phyloP scores from a whole-genome alignment of 2,113 vertebrate species.

The Sander lucioperca region DNA sequence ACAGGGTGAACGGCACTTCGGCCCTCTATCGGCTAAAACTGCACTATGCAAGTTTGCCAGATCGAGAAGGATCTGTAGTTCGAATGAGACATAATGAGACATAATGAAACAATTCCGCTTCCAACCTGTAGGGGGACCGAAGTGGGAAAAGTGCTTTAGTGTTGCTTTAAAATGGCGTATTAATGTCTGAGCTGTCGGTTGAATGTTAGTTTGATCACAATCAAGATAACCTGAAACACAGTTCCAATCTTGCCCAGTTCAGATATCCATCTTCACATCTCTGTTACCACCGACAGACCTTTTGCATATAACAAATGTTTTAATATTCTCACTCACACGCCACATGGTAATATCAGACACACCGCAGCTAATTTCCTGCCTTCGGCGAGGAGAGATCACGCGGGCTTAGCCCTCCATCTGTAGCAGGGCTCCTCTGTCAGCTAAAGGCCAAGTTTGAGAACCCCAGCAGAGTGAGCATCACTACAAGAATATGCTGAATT shows the following conservation, averaged over 20 bases:
- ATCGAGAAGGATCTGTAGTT: too few species aligned
- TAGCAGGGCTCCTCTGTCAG: slow-evolving; percentile 61
- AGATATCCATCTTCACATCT: slow-evolving; percentile 13
- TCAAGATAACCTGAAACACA: neutral
- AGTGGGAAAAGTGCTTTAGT: too few species aligned
- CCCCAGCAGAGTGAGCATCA: slow-evolving; percentile 36
- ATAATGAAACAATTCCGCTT: too few species aligned
- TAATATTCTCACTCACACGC: slow-evolving; percentile 46
- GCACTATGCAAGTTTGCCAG: too few species aligned
- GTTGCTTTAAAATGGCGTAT: neutral
- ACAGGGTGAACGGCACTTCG: too few species aligned
- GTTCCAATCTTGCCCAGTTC: neutral
- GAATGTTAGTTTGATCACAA: neutral
- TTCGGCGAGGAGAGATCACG: slow-evolving; percentile 62
- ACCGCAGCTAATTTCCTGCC: slow-evolving; percentile 54
- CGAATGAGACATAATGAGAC: too few species aligned
- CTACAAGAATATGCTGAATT: neutral
- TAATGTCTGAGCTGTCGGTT: neutral
- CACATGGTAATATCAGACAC: slow-evolving; percentile 68
- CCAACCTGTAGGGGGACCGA: too few species aligned
- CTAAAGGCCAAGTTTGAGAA: slow-evolving; percentile 67
- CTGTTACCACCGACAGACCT: slow-evolving; percentile 10
- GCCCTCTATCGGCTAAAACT: too few species aligned
- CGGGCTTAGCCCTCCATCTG: slow-evolving; percentile 81
- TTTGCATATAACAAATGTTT: slow-evolving; percentile 53